Evolutionary conservation across 2,797 vertebrate genomes (phyloP), one percentile per base, ranked within the genome.

Genomic region (Momotus momota): DNA sequence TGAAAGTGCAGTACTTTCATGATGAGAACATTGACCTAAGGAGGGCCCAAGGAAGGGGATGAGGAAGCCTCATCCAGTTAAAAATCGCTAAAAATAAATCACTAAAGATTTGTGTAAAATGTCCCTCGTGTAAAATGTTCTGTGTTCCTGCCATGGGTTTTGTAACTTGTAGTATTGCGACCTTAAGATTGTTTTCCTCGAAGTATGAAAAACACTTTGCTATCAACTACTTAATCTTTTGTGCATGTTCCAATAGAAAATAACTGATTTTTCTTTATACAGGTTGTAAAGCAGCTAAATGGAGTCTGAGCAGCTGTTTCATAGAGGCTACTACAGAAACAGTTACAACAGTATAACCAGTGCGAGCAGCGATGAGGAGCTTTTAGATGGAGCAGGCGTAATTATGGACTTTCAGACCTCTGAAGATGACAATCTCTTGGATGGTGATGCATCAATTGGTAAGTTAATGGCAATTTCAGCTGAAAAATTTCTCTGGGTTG

Each of bases 261-360:
- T 87, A 78, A 90, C 33, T 52, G 2, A 33, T 72, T 86, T 81
- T 57, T 35, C 69, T 57, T 87, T 58, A 46, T 78, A 27, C 93
- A 98, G 99, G 99, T 98, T 98, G 91, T 96, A 97, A 96, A 95
- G 92, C 98, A 98, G 98, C 99, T 99, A 99, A 99, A 99, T 99
- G 99, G 99, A 99, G 99, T 99, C 99, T 98, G 99, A 99, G 98
- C 99, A 99, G 98, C 98, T 99, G 97, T 99, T 99, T 98, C 99
- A 98, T 98, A 99, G 99, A 98, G 99, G 99, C 97, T 99, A 99
- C 98, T 99, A 98, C 98, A 98, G 99, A 97, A 99, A 99, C 98
- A 99, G 99, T 97, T 99, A 99, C 98, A 99, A 99, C 98, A 99
- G 99, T 97, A 99, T 99, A 96, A 98, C 99, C 80, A 99, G 99